Evolutionary conservation across 2,888 invertebrate genomes (phyloP).

Genomic region (Thyatira batis): DNA sequence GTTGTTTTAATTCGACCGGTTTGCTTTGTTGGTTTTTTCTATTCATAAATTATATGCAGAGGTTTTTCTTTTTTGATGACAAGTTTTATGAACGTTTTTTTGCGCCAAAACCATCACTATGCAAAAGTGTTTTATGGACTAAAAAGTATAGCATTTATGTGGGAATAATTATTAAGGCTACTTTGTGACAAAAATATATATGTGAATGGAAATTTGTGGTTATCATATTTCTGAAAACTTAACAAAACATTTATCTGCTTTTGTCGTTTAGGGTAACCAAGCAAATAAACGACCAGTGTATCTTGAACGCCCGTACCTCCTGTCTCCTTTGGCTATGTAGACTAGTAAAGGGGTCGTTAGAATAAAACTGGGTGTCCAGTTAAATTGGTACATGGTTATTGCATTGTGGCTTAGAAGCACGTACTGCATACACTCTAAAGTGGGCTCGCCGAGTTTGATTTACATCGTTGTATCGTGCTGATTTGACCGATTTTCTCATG

Average conservation of each 20-base stretch:
- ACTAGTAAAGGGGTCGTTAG: neutral
- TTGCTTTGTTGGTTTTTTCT: too few species aligned
- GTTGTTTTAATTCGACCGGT: too few species aligned
- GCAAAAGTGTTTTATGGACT: too few species aligned
- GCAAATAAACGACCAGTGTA: neutral
- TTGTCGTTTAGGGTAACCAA: neutral
- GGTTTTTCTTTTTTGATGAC: too few species aligned
- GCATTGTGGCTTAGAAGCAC: constrained; percentile 23
- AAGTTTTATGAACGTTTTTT: too few species aligned
- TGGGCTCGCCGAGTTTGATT: constrained; percentile 27
- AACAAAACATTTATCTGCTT: too few species aligned
- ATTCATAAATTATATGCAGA: too few species aligned
- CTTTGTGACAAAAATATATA: too few species aligned
- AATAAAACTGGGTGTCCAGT: constrained; percentile 1
- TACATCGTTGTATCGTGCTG: constrained; percentile 7
- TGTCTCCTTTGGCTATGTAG: neutral
- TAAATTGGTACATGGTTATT: constrained; percentile 14
- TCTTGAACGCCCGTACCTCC: neutral
- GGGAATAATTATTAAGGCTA: too few species aligned
- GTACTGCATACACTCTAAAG: constrained; percentile 27
- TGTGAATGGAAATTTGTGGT: too few species aligned
- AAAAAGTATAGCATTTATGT: too few species aligned
- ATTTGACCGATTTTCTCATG: constrained; percentile 7
- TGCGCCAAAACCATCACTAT: too few species aligned
- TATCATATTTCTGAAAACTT: neutral